Conservation (phyloP, 1,140 invertebrate species). For the Apis mellifera region Amel_HAv3.1 CM009931.2:5076001-5076500, state of each 20-base stretch:
- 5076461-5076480: slow-evolving; percentile 18
- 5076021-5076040: neutral
- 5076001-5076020: neutral
- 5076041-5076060: neutral
- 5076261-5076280: too few relatives aligned
- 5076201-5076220: neutral
- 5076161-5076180: neutral
- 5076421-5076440: neutral
- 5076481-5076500: slow-evolving; percentile 54
- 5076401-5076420: neutral
- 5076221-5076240: neutral
- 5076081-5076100: too few relatives aligned
- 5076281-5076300: neutral
- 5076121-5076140: neutral
- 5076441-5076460: neutral
- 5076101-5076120: neutral
- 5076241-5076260: neutral
- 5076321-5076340: too few relatives aligned
- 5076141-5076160: slow-evolving; percentile 7
- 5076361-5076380: too few relatives aligned
- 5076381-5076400: neutral
- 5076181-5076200: neutral
- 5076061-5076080: too few relatives aligned
- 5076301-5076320: neutral
- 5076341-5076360: neutral